Evolutionary conservation across 2,888 invertebrate genomes (phyloP), one percentile per base, ranked within the genome.

Genomic region (Erebia epiphron): DNA sequence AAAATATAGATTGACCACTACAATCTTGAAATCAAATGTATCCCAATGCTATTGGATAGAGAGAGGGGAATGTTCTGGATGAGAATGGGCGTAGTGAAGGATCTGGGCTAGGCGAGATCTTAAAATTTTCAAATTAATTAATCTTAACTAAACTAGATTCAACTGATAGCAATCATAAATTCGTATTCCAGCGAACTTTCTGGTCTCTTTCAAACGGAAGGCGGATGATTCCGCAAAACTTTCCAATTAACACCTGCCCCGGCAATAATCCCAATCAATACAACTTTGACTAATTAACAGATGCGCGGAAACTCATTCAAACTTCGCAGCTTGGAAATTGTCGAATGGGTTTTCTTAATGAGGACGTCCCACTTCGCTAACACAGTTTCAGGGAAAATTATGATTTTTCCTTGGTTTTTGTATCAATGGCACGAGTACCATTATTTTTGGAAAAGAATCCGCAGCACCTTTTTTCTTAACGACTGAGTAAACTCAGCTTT

Each of bases 131-230:
- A 13, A 14, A 26, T 54, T 54, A 54, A 64, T n/a, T 64, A n/a
- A 52, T 14, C 35, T 10, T 14, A 56, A 16, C 54, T 41, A 49
- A 16, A 49, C 52, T 60, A n/a, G 67, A 64, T 70, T 65, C 54
- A 60, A 63, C 68, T 68, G 68, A 73, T 70, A 67, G 68, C 65
- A 68, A 70, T 73, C 66, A 73, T 63, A 68, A 73, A 68, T 73
- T 63, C 52, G 50, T 43, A 49, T 49, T 49, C 18, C n/a, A 43
- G 57, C 56, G 9, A 54, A 67, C 21, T 46, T 66, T 41, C 43
- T 49, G 58, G 49, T 58, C 58, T 52, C 56, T 46, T 41, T 8
- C 58, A 46, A 21, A 43, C n/a, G n/a, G n/a, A 63, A 68, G 43
- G 58, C 50, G 49, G 64, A 58, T 41, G 35, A 56, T 69, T 57